Base-by-base conservation (phyloP, 2,888 invertebrate species). In the Heliconius ethilla region DNA sequence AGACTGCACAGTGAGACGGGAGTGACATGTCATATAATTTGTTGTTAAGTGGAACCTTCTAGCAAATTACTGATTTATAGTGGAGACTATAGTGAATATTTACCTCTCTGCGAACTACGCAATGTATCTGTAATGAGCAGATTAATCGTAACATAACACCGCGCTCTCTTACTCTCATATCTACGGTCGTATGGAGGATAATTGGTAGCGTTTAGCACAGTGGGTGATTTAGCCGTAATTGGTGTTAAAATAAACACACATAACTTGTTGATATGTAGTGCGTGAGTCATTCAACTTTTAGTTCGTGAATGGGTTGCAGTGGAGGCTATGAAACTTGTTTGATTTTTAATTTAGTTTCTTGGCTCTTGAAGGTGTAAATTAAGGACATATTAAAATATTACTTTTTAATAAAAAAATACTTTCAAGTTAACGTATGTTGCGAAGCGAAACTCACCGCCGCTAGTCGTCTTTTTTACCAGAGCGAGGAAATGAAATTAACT, bases 191-290 rank as follows among this genome's bases (percentile, higher is more conserved):
- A 22, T 63, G 63, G 25, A 37, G 63, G 63, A 63, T 74, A 74
- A 63, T 63, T 74, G 63, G 18, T 74, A 74, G 33, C 27, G 70
- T 77, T 59, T 70, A 75, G 62, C 78, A 75, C 78, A 75, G 78
- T 76, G 72, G 78, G 78, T 25, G 76, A 77, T 80, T 76, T 75
- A 75, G 29, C 78, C 75, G 62, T 77, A 78, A 78, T 77, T 73
- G 75, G 79, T 33, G 55, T 75, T 70, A 75, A 77, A 70, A 67
- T 77, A 79, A 70, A 79, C 70, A 40, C 22, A 76, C 59, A 69
- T 78, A 67, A 67, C 45, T 77, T 66, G 18, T 18, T 66, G 18
- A 59, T 37, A 55, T 77, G 59, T 73, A 40, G 18, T n/a, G 62
- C 59, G n/a, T 73, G 55, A 74, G 40, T 77, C 77, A 73, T 45